phyloP scores from a whole-genome alignment of 2,113 vertebrate genomes.

The Lathamus discolor region DNA sequence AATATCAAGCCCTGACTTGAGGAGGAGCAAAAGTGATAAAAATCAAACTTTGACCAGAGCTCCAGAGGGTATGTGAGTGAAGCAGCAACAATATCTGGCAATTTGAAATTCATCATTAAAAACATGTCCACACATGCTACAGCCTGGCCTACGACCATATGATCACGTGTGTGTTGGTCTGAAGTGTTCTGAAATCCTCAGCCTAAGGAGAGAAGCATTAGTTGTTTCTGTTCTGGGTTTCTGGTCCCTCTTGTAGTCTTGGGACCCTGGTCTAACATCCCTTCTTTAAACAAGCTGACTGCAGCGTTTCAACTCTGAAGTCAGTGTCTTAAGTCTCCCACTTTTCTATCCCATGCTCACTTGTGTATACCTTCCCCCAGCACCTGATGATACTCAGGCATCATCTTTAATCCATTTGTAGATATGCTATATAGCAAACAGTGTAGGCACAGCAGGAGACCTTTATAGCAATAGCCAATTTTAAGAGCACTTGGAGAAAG shows the following conservation, averaged over 20 bases:
- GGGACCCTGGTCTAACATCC: not conserved
- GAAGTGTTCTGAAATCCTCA: not conserved
- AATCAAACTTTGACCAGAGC: not conserved
- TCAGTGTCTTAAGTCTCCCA: not conserved
- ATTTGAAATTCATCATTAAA: fast-evolving
- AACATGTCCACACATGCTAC: not conserved
- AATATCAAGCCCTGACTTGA: not conserved
- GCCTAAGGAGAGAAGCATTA: not conserved
- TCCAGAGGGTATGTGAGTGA: not conserved
- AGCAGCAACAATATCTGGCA: not conserved
- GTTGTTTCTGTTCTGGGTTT: not conserved
- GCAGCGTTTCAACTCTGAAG: not conserved
- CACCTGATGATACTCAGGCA: not conserved
- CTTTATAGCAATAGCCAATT: not conserved
- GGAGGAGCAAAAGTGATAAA: not conserved
- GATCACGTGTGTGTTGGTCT: not conserved
- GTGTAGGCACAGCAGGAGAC: not conserved
- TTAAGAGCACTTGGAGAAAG: not conserved
- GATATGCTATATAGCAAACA: not conserved
- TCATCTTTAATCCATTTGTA: not conserved
- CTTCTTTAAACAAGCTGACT: not conserved
- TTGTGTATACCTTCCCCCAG: not conserved
- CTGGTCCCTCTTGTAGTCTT: not conserved
- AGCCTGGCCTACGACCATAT: not conserved
- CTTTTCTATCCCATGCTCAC: not conserved